phyloP scores from a whole-genome alignment of 2,113 vertebrate genomes.

The Thunnus maccoyii region DNA sequence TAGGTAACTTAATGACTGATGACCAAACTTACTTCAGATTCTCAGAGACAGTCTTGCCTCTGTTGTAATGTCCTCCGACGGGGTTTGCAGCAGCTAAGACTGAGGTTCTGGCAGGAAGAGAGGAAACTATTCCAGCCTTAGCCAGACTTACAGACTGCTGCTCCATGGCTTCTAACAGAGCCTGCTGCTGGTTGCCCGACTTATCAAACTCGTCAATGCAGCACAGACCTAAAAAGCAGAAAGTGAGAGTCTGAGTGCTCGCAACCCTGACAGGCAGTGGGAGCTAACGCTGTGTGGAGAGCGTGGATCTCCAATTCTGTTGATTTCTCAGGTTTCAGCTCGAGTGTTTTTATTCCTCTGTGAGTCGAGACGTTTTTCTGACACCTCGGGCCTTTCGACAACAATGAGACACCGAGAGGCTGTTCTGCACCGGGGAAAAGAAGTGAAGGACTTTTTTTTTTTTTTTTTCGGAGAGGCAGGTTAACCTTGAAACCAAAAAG shows the following conservation, averaged over 20 bases:
- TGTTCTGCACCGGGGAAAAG: too few species aligned
- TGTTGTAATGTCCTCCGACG: constrained; percentile 96
- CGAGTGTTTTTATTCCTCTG: too few species aligned
- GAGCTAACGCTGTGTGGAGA: not conserved
- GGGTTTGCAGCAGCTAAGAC: constrained; percentile 97
- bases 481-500: too few species aligned
- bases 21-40: constrained; percentile 91
- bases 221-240: constrained; percentile 88
- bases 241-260: not conserved
- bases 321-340: not conserved
- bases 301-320: not conserved
- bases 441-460: too few species aligned
- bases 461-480: too few species aligned
- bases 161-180: constrained; percentile 97
- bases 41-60: constrained; percentile 96
- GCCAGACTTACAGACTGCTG: constrained; percentile 98
- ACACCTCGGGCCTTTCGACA: not conserved
- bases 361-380: not conserved
- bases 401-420: too few species aligned
- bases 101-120: constrained; percentile 94
- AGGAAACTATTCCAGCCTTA: constrained; percentile 97
- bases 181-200: constrained; percentile 96
- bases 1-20: too few species aligned
- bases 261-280: not conserved
- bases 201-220: constrained; percentile 99